Evolutionary conservation across 2,797 vertebrate genomes (phyloP).

Genomic region (Bradypodion ventrale): DNA sequence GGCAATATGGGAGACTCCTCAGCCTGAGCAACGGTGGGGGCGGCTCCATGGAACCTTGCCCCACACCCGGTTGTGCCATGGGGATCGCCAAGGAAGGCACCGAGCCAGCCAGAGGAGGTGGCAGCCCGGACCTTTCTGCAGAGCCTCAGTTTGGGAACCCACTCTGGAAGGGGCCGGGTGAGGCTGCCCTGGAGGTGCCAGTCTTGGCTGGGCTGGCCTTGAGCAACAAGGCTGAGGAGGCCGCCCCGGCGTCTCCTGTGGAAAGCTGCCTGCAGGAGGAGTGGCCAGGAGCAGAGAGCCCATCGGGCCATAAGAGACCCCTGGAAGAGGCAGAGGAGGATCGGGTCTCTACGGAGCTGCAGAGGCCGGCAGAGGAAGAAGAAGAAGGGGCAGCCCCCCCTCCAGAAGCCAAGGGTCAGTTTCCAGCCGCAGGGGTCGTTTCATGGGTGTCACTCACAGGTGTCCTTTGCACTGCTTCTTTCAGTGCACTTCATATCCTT

Average conservation of each 20-base stretch:
- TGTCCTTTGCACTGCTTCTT: no score
- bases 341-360: background rate
- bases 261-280: background rate
- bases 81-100: slow-evolving; percentile 9
- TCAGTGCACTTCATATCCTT: no score
- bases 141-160: background rate
- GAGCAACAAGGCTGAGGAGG: background rate
- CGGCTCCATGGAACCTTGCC: slow-evolving; percentile 33
- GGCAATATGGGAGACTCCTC: background rate
- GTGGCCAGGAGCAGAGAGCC: background rate
- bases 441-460: no score
- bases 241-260: no score
- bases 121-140: background rate
- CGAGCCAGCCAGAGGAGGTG: background rate
- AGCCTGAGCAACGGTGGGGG: background rate
- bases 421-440: background rate
- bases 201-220: background rate
- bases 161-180: background rate
- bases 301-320: background rate
- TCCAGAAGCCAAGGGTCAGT: background rate
- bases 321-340: background rate
- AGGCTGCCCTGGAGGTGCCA: background rate
- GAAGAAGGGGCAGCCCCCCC: background rate
- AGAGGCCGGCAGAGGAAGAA: background rate
- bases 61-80: slow-evolving; percentile 12